Percentiles rank a stretch among this genome's conserved stretches.
These are phyloP conservation scores for Neodiprion lecontei DNA, from an alignment of 1,140 invertebrate genomes.

Conservation along the genomic window DNA sequence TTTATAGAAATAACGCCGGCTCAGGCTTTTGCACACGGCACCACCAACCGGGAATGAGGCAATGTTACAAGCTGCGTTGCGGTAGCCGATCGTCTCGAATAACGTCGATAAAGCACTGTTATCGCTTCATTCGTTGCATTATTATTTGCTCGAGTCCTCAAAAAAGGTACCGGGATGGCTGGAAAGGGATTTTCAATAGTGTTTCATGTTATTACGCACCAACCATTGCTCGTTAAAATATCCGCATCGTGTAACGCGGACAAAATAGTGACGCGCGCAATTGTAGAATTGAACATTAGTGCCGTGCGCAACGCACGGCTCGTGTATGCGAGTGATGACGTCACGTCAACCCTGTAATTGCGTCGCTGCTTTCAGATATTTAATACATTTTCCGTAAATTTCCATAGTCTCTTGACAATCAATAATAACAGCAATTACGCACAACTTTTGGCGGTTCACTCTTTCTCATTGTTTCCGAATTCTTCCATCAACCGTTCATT, in stretches of 20 bases:
- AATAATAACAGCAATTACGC: background rate
- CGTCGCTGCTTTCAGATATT: too few relatives aligned
- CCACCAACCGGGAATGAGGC: slow-evolving; percentile 18
- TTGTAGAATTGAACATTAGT: slow-evolving; percentile 12
- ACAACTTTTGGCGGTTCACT: background rate
- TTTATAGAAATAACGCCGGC: slow-evolving; percentile 31
- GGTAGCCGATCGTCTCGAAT: background rate
- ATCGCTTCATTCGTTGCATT: too few relatives aligned
- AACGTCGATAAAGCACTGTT: too few relatives aligned
- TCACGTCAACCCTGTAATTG: background rate
- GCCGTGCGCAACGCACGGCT: slow-evolving; percentile 22
- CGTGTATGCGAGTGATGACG: background rate
- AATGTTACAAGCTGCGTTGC: background rate
- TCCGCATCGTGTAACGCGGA: slow-evolving; percentile 9
- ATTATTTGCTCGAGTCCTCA: too few relatives aligned
- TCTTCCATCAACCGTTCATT: too few relatives aligned
- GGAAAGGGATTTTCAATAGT: too few relatives aligned
- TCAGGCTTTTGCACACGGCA: slow-evolving; percentile 28
- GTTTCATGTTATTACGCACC: too few relatives aligned
- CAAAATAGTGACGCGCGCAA: background rate
- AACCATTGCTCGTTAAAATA: background rate
- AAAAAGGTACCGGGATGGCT: too few relatives aligned
- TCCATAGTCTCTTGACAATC: background rate
- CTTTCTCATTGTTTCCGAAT: too few relatives aligned
- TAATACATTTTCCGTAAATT: background rate